Percentiles rank a stretch among this genome's conserved stretches.
These are phyloP conservation scores for Parazoanthus atlanticus DNA, from an alignment of 92 coral and sea anemone genomes.

Conservation along the genomic window DNA sequence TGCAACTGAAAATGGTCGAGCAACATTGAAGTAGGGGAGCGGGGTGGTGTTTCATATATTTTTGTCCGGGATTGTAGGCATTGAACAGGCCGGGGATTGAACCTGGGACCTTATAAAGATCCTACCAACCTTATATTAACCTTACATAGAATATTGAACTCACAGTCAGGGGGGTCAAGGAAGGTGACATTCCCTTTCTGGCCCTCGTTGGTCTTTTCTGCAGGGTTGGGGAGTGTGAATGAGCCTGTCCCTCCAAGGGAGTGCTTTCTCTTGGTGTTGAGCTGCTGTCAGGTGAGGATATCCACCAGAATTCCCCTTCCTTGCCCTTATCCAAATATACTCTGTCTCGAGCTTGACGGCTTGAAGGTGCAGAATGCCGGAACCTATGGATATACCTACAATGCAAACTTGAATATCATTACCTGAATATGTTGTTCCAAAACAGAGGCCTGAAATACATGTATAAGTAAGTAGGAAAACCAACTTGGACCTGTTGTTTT, in stretches of 20 bases:
- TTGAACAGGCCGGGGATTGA: no score
- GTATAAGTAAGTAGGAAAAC: no score
- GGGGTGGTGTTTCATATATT: no score
- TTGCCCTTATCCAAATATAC: conserved; percentile 59
- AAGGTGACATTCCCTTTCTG: conserved; percentile 17
- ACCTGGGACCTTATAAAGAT: no score
- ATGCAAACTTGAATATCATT: neutral
- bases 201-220: conserved; percentile 34
- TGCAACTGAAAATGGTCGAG: no score
- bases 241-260: conserved; percentile 62
- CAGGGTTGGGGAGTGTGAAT: conserved; percentile 53
- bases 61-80: no score
- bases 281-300: conserved; percentile 84
- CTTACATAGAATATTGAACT: neutral
- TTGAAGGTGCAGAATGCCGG: conserved; percentile 87
- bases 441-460: neutral
- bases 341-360: conserved; percentile 78
- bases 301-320: conserved; percentile 85
- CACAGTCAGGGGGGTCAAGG: conserved; percentile 44
- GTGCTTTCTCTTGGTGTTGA: conserved; percentile 86
- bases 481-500: no score
- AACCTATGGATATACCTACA: conserved; percentile 90
- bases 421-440: neutral
- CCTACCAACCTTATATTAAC: neutral
- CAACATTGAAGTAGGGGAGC: no score